Evolutionary conservation across 2,113 vertebrate genomes (phyloP).

Genomic region (Pteruthius melanotis): DNA sequence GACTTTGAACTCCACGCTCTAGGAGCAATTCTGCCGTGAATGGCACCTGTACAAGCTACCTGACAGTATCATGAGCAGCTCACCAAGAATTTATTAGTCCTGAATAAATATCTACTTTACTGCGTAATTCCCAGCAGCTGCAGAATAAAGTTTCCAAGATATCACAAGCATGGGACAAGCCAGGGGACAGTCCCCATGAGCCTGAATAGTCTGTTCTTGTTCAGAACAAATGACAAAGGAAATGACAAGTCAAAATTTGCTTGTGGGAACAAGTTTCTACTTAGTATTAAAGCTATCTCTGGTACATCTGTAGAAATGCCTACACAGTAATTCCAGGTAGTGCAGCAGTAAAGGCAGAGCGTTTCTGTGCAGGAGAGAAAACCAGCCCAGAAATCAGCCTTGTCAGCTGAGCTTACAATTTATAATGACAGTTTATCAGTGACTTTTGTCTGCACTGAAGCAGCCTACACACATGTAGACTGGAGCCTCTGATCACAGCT

Average conservation of each 20-base stretch:
- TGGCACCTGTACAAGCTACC: background rate
- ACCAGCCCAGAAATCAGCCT: background rate
- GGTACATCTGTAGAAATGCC: conserved; percentile 52
- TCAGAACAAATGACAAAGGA: conserved; percentile 22
- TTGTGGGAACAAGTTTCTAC: conserved; percentile 20
- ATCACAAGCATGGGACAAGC: background rate
- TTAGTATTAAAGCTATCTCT: conserved; percentile 44
- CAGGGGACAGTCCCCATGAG: background rate
- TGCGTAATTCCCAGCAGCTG: background rate
- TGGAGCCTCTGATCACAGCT: background rate
- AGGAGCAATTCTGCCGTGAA: rapidly evolving
- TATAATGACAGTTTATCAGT: background rate
- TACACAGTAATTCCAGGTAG: conserved; percentile 58
- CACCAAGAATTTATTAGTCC: background rate
- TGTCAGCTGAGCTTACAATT: background rate
- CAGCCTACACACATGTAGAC: background rate
- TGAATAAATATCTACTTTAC: background rate
- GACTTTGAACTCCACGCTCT: background rate
- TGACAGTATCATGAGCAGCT: background rate
- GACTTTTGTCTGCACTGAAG: background rate
- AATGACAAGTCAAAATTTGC: conserved; percentile 38
- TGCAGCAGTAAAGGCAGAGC: background rate
- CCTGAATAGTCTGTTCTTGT: background rate
- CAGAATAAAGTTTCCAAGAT: background rate
- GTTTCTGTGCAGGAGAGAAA: background rate